These are phyloP conservation scores for Trichonephila clavipes DNA, from an alignment of 1,140 invertebrate genomes.

Conservation along the genomic window DNA sequence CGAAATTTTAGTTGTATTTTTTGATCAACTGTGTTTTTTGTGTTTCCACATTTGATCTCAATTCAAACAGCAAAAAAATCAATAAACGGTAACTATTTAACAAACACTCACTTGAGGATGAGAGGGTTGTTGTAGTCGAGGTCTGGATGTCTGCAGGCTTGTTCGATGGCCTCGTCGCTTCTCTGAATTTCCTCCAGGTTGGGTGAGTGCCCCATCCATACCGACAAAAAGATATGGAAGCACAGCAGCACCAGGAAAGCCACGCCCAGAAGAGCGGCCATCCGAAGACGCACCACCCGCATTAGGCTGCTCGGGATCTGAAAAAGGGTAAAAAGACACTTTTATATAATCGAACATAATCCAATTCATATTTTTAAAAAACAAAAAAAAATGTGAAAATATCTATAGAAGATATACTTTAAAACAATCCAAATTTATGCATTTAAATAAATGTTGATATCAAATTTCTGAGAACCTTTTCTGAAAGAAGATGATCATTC, in stretches of 20 bases:
- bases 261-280: slow-evolving; percentile 47
- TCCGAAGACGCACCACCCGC: slow-evolving; percentile 61
- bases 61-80: too few species aligned
- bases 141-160: slow-evolving; percentile 84
- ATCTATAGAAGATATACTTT: too few species aligned
- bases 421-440: too few species aligned
- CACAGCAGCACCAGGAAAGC: slow-evolving; percentile 17
- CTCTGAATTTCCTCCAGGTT: slow-evolving; percentile 61
- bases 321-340: not conserved
- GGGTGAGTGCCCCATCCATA: not conserved
- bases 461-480: too few species aligned
- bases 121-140: slow-evolving; percentile 86
- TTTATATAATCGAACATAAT: not conserved
- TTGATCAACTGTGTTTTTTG: too few species aligned
- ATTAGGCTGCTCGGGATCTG: slow-evolving; percentile 31
- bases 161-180: slow-evolving; percentile 54
- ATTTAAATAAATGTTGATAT: too few species aligned
- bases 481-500: too few species aligned
- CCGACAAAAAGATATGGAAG: slow-evolving; percentile 41
- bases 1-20: too few species aligned
- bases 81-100: too few species aligned
- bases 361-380: too few species aligned
- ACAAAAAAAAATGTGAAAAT: too few species aligned
- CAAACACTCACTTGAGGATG: slow-evolving; percentile 84
- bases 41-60: too few species aligned